Conservation (phyloP, 2,797 vertebrate species). For the Cynodonichthys magdalenae region DNA sequence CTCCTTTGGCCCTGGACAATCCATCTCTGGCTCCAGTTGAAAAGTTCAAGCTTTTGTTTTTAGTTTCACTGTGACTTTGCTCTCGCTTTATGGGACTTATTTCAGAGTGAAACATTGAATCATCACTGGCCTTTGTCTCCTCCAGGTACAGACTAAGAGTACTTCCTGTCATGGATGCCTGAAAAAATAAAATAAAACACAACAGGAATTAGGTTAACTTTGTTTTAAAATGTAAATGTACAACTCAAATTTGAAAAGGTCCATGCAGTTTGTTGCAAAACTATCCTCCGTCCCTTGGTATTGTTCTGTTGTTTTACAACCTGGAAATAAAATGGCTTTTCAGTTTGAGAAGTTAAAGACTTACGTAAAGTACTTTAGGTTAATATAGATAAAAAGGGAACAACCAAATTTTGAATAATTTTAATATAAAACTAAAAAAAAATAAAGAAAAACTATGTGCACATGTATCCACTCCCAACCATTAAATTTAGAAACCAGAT, state of each 20-base stretch:
- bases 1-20: constrained; percentile 36
- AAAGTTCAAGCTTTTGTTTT: constrained; percentile 47
- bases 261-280: no score
- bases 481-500: no score
- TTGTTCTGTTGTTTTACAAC: no score
- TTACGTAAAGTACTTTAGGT: no score
- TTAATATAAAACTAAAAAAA: no score
- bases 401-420: no score
- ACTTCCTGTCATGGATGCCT: constrained; percentile 94
- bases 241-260: background rate
- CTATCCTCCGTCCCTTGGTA: no score
- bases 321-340: no score
- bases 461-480: no score
- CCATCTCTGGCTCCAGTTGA: constrained; percentile 29
- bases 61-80: constrained; percentile 25
- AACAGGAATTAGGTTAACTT: background rate
- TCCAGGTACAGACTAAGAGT: constrained; percentile 87
- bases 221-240: background rate
- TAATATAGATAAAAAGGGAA: no score
- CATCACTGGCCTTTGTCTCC: constrained; percentile 79
- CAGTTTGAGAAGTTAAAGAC: no score
- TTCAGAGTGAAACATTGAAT: constrained; percentile 65
- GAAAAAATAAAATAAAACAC: constrained; percentile 27
- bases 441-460: no score
- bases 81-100: constrained; percentile 60